These are phyloP conservation scores for Chloropsis cyanopogon DNA, from an alignment of 2,113 vertebrate genomes.

Conservation along the genomic window DNA sequence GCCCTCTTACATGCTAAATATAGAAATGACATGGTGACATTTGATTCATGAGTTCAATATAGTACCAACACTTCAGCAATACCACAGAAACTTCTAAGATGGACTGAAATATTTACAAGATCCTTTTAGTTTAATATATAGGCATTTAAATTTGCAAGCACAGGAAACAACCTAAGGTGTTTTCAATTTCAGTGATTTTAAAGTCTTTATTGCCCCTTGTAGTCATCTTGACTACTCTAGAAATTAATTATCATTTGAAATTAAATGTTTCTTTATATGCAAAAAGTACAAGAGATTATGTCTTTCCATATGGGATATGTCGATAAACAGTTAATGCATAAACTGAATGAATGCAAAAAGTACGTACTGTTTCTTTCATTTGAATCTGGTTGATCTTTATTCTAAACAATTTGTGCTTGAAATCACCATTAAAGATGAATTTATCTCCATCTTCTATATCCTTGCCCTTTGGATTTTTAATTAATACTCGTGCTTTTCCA, in stretches of 20 bases:
- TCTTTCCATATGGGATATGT: not conserved
- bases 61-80: not conserved
- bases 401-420: constrained; percentile 82
- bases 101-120: not conserved
- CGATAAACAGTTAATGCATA: not conserved
- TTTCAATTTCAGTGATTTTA: not conserved
- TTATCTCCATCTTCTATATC: constrained; percentile 81
- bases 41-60: not conserved
- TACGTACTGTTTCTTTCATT: constrained; percentile 83
- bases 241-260: not conserved
- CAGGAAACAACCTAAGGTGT: not conserved
- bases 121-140: not conserved
- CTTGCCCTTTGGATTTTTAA: constrained; percentile 80
- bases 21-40: not conserved
- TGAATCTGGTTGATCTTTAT: constrained; percentile 87
- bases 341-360: not conserved
- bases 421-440: constrained; percentile 78
- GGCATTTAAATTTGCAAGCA: not conserved
- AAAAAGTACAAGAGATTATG: not conserved
- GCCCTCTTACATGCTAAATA: not conserved
- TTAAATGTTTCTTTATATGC: not conserved
- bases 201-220: not conserved
- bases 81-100: not conserved
- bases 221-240: not conserved
- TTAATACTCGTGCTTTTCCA: constrained; percentile 79